Evolutionary conservation across 2,113 vertebrate species (phyloP).

Genomic region (Centropus bengalensis): DNA sequence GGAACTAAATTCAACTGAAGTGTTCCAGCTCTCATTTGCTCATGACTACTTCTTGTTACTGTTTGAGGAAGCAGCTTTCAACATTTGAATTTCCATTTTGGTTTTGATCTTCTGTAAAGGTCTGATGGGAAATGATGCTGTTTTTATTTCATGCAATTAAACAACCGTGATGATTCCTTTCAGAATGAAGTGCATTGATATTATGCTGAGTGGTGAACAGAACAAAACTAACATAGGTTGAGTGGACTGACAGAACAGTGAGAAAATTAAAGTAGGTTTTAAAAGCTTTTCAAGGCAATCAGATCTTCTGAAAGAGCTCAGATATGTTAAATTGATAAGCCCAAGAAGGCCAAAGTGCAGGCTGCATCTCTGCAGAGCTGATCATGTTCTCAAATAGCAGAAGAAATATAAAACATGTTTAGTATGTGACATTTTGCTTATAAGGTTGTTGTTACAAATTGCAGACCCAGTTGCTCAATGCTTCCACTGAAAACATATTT

Average conservation of each 20-base stretch:
- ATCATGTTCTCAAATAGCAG: not conserved
- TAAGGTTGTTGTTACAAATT: not conserved
- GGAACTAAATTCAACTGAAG: conserved; percentile 74
- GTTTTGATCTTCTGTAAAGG: conserved; percentile 50
- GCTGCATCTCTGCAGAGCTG: not conserved
- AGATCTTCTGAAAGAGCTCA: not conserved
- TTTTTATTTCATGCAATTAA: not conserved
- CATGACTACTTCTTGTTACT: conserved; percentile 36
- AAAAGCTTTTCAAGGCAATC: conserved; percentile 19
- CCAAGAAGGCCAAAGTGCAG: not conserved
- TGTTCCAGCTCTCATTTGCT: conserved; percentile 5
- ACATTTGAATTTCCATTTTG: conserved; percentile 48
- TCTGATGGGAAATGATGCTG: not conserved
- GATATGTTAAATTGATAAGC: not conserved
- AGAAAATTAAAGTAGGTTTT: conserved; percentile 19
- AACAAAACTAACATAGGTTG: not conserved
- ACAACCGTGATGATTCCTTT: not conserved
- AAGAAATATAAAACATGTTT: not conserved
- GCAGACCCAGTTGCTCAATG: not conserved
- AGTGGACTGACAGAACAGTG: not conserved
- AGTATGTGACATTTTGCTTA: not conserved
- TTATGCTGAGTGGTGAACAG: not conserved
- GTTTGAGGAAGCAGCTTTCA: conserved; percentile 77
- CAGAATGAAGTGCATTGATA: not conserved
- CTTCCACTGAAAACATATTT: conserved; percentile 16